Conservation (phyloP, 1,140 invertebrate genomes). For the Calliopsis andreniformis region DNA sequence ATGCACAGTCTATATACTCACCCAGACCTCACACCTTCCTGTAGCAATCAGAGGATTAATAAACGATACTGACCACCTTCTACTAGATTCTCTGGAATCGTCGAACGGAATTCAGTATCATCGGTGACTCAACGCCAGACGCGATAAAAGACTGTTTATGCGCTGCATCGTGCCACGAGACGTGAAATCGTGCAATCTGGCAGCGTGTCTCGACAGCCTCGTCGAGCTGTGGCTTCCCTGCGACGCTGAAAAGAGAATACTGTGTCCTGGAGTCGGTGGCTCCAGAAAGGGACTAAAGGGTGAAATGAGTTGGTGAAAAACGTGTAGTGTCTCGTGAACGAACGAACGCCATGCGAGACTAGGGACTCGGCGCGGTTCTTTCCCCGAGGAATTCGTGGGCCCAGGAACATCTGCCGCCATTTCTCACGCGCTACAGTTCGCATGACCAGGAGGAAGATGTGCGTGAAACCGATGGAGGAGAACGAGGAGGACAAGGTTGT, state of each 20-base stretch:
- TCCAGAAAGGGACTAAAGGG: not conserved
- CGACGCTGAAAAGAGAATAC: too few species aligned
- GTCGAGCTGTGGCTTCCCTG: too few species aligned
- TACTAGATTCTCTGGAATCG: too few species aligned
- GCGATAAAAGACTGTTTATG: not conserved
- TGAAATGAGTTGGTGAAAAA: not conserved
- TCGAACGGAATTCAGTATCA: too few species aligned
- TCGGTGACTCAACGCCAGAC: too few species aligned
- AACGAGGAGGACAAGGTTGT: slow-evolving; percentile 75
- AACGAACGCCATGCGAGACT: not conserved
- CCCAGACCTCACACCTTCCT: too few species aligned
- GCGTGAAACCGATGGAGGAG: slow-evolving; percentile 71
- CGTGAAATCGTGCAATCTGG: too few species aligned
- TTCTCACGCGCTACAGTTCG: slow-evolving; percentile 33
- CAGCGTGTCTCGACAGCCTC: too few species aligned
- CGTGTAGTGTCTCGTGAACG: not conserved
- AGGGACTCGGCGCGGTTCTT: not conserved
- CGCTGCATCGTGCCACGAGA: not conserved
- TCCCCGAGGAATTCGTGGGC: not conserved
- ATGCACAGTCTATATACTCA: too few species aligned
- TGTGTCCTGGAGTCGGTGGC: too few species aligned
- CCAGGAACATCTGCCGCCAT: slow-evolving; percentile 18
- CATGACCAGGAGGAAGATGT: slow-evolving; percentile 68
- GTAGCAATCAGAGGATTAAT: too few species aligned
- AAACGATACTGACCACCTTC: too few species aligned